Evolutionary conservation across 1,140 invertebrate genomes (phyloP).

Genomic region (Camponotus pennsylvanicus): DNA sequence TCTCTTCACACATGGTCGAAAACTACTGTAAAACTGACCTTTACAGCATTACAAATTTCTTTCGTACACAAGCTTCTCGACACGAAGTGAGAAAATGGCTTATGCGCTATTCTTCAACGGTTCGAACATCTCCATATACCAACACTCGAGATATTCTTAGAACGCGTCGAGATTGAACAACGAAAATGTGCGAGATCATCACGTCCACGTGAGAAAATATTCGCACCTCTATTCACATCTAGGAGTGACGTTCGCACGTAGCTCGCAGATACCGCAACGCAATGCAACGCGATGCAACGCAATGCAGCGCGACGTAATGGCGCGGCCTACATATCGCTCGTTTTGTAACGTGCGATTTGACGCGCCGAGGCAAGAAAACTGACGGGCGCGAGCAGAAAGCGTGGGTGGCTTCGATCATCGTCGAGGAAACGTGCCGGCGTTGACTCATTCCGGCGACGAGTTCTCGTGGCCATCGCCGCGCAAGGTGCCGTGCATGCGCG

Average conservation of each 20-base stretch:
- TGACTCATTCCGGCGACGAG: constrained; percentile 63
- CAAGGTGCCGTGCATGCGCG: constrained; percentile 71
- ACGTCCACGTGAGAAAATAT: constrained; percentile 21
- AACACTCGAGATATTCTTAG: background rate
- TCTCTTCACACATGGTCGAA: background rate
- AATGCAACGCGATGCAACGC: no score
- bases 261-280: background rate
- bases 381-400: constrained; percentile 21
- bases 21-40: background rate
- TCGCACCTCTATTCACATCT: constrained; percentile 17
- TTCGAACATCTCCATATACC: background rate
- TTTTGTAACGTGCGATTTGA: constrained; percentile 60
- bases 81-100: constrained; percentile 36
- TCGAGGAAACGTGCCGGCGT: constrained; percentile 62
- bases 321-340: constrained; percentile 53
- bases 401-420: constrained; percentile 67
- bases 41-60: constrained; percentile 8
- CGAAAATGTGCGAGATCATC: constrained; percentile 43
- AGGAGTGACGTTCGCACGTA: constrained; percentile 24
- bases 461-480: constrained; percentile 52
- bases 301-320: background rate
- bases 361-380: constrained; percentile 31
- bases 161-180: background rate
- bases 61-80: background rate
- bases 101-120: background rate